Conservation (phyloP, 1,140 invertebrate species). For the Hestina assimilis region DNA sequence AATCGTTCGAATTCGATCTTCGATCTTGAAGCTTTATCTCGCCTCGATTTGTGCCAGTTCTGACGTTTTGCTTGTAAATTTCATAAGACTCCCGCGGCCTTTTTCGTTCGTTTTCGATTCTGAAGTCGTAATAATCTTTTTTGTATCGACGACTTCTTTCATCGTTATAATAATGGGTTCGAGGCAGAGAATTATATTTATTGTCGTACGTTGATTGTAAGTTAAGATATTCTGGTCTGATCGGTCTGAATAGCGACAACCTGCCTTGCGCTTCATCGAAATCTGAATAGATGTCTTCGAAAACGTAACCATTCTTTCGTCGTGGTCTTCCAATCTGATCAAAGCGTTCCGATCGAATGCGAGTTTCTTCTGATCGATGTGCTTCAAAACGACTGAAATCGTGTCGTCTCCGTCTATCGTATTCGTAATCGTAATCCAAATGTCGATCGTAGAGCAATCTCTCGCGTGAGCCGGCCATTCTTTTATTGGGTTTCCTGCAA, state of each 20-base stretch:
- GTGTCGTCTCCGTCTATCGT: slow-evolving; percentile 39
- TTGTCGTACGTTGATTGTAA: slow-evolving; percentile 57
- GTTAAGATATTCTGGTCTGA: slow-evolving; percentile 72
- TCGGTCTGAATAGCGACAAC: slow-evolving; percentile 71
- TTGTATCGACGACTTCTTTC: slow-evolving; percentile 49
- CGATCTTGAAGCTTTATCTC: slow-evolving; percentile 22
- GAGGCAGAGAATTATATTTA: slow-evolving; percentile 65
- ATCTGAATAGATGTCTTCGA: slow-evolving; percentile 75
- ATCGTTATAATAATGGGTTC: slow-evolving; percentile 59
- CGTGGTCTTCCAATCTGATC: slow-evolving; percentile 45
- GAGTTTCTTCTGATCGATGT: slow-evolving; percentile 21
- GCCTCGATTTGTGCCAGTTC: slow-evolving; percentile 25
- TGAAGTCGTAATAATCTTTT: slow-evolving; percentile 69
- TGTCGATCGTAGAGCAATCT: slow-evolving; percentile 58
- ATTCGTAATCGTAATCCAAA: slow-evolving; percentile 50
- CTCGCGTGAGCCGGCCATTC: slow-evolving; percentile 68
- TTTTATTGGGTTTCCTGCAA: slow-evolving; percentile 54
- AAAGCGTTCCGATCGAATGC: slow-evolving; percentile 30
- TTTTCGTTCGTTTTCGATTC: slow-evolving; percentile 55
- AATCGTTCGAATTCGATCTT: slow-evolving; percentile 27
- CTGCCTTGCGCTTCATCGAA: slow-evolving; percentile 70
- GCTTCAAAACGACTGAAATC: slow-evolving; percentile 26
- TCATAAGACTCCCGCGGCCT: slow-evolving; percentile 51
- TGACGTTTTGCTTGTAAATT: slow-evolving; percentile 36
- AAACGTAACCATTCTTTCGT: slow-evolving; percentile 73